phyloP scores from a whole-genome alignment of 2,888 invertebrate species.

The Mystacides longicornis region DNA sequence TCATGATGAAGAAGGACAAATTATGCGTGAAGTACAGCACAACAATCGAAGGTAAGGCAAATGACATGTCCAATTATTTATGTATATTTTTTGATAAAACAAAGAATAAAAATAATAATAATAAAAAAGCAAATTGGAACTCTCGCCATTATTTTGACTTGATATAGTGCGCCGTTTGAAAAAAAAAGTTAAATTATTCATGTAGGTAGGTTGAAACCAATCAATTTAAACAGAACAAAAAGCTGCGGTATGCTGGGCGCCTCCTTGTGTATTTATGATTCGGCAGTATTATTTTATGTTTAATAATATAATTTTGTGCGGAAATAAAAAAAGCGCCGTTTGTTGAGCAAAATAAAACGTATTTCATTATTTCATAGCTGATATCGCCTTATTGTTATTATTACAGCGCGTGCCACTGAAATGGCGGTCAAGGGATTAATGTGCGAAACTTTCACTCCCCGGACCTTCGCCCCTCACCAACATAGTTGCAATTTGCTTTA shows the following conservation, averaged over 20 bases:
- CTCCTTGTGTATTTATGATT: background rate
- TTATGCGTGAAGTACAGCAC: no score
- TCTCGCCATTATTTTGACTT: background rate
- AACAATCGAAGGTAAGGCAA: no score
- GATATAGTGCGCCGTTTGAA: background rate
- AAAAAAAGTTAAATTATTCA: background rate
- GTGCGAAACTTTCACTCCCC: background rate
- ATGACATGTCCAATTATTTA: background rate
- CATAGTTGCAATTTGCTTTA: no score
- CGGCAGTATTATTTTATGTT: background rate
- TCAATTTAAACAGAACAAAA: background rate
- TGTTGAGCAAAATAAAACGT: background rate
- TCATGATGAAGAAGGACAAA: no score
- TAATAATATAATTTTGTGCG: background rate
- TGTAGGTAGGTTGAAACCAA: background rate
- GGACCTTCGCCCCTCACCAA: no score
- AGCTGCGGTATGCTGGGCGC: background rate
- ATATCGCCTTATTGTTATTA: background rate
- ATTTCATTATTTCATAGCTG: constrained; percentile 2
- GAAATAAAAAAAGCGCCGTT: background rate
- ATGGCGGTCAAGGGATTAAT: background rate
- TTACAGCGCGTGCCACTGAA: background rate
- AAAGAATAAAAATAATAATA: background rate
- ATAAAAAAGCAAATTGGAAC: background rate
- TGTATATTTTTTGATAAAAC: background rate